phyloP scores from a whole-genome alignment of 2,113 vertebrate genomes.

The Galemys pyrenaicus region DNA sequence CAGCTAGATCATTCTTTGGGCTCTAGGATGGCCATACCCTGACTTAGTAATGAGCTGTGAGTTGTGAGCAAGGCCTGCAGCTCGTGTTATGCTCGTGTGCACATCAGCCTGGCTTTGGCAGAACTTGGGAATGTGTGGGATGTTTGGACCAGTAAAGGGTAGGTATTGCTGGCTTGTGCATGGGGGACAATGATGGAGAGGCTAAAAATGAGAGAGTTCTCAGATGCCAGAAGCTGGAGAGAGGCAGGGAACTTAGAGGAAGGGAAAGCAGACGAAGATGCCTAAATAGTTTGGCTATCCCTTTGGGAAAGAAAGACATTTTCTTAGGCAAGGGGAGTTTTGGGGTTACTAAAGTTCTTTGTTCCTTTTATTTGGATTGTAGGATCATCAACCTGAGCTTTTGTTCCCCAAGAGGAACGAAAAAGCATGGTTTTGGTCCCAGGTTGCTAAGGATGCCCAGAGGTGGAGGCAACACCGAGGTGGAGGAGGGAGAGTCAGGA shows the following conservation, averaged over 20 bases:
- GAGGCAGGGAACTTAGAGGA: not conserved
- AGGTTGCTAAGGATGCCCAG: not conserved
- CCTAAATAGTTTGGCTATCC: not conserved
- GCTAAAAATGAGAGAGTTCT: not conserved
- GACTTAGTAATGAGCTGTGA: not conserved
- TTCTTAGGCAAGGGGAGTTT: not conserved
- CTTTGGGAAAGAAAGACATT: not conserved
- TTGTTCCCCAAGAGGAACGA: not conserved
- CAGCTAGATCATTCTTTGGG: not conserved
- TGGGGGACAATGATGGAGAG: constrained; percentile 6
- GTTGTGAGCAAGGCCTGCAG: not conserved
- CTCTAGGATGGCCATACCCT: not conserved
- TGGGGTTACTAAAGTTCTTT: not conserved
- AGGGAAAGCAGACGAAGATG: not conserved
- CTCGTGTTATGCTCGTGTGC: not conserved
- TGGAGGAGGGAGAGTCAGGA: not conserved
- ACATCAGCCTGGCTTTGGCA: not conserved
- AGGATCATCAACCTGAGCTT: not conserved
- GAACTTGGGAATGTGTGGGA: not conserved
- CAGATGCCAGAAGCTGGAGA: not conserved
- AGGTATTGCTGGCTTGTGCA: not conserved
- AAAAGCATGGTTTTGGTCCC: not conserved
- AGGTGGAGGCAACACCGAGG: not conserved
- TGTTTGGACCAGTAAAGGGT: not conserved
- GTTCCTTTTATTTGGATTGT: not conserved